Evolutionary conservation across 2,113 vertebrate genomes (phyloP).

Genomic region (Ochotona princeps): DNA sequence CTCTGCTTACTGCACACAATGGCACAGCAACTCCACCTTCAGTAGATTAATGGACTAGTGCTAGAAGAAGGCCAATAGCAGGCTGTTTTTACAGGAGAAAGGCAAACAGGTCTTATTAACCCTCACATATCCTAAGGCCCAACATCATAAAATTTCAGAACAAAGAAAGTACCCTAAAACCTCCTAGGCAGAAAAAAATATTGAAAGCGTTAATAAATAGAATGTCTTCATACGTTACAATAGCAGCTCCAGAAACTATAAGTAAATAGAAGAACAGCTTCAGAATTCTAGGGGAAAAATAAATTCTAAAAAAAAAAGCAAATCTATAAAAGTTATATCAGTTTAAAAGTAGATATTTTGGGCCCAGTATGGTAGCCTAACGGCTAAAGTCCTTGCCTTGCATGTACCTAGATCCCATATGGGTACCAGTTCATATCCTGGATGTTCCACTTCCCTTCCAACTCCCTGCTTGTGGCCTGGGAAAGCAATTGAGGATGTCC

Average conservation of each 20-base stretch:
- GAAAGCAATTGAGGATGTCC: too few species aligned
- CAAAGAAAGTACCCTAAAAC: conserved; percentile 5
- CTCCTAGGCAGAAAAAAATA: neutral
- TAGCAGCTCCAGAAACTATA: conserved; percentile 25
- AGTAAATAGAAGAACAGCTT: neutral
- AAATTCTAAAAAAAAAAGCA: conserved; percentile 19
- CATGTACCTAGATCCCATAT: too few species aligned
- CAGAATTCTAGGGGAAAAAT: conserved; percentile 30
- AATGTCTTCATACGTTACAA: conserved; percentile 9
- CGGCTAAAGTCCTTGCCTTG: too few species aligned
- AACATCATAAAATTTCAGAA: conserved; percentile 8
- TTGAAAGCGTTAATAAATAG: conserved; percentile 8
- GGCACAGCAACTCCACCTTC: neutral
- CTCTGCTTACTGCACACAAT: neutral
- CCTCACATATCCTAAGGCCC: neutral
- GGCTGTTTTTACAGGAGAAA: neutral
- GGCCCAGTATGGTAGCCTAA: too few species aligned
- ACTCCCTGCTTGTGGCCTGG: too few species aligned
- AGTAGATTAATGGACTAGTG: neutral
- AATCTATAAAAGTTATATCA: neutral
- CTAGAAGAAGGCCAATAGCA: neutral
- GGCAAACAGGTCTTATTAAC: neutral
- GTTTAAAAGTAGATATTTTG: neutral
- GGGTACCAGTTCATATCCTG: too few species aligned
- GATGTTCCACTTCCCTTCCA: too few species aligned